Evolutionary conservation across 2,888 invertebrate species (phyloP).

Genomic region (Philonicus albiceps): DNA sequence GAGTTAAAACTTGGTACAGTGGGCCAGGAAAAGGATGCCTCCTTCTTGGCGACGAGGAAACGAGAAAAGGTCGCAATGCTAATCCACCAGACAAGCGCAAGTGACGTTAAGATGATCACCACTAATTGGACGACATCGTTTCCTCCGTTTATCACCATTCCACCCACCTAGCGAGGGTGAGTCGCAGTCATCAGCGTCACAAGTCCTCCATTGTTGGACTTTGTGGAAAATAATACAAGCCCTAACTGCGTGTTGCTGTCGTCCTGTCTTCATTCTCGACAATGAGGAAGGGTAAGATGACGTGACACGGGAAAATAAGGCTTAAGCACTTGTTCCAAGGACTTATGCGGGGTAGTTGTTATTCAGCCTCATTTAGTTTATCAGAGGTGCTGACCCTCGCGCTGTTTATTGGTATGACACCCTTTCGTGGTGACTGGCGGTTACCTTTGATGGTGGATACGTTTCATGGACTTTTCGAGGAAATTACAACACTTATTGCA

Average conservation of each 20-base stretch:
- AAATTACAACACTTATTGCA: neutral
- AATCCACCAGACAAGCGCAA: constrained; percentile 41
- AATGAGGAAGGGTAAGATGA: constrained; percentile 3
- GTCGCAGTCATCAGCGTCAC: constrained; percentile 17
- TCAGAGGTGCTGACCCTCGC: neutral
- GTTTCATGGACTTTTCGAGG: constrained; percentile 1
- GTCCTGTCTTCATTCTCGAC: constrained; percentile 31
- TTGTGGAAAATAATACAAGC: constrained; percentile 38
- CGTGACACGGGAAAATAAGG: constrained; percentile 26
- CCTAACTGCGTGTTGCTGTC: constrained; percentile 38
- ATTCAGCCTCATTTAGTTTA: neutral
- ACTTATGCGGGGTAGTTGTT: constrained; percentile 6
- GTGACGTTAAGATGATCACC: constrained; percentile 51
- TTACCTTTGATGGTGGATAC: neutral
- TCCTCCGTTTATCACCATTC: constrained; percentile 5
- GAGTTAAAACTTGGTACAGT: no score
- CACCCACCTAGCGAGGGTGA: neutral
- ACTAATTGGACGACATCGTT: constrained; percentile 50
- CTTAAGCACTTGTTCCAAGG: constrained; percentile 23
- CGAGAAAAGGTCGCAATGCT: neutral
- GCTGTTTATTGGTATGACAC: neutral
- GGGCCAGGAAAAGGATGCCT: neutral
- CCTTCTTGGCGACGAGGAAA: neutral
- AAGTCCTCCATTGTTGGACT: constrained; percentile 14
- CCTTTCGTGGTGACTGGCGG: neutral